Evolutionary conservation across 2,113 vertebrate species (phyloP), one percentile per base, ranked within the genome.

Genomic region (Sinocyclocheilus anophthalmus): DNA sequence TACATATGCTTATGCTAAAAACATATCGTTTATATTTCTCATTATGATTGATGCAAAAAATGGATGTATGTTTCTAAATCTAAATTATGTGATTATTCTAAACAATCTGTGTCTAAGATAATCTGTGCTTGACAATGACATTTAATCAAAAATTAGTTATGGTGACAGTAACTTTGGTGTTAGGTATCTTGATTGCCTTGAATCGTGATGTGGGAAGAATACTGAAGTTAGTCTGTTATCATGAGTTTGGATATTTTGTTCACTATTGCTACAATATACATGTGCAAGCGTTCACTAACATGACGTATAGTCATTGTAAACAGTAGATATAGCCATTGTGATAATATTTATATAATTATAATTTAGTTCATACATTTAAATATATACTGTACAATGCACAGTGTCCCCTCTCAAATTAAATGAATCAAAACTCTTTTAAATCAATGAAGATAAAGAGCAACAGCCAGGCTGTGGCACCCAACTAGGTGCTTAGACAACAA

Each of bases 271-370:
- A 91, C 90, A 89, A 81, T 92, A 91, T 88, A 84, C 70, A 83
- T 93, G 92, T 94, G 92, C 92, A 92, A 93, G 91, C 91, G 89
- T 93, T 91, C 90, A 90, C 92, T 92, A 93, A 91, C 93, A 90
- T 90, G 93, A 88, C 89, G 5, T 55, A 78, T 92, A 91, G 88
- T 93, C 76, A 90, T 91, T 76, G 91, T 91, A 89, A 90, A 90
- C 82, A 91, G 87, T 88, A 83, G 65, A 84, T 73, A 84, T 86
- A 88, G 83, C 88, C 90, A 84, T 85, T 69, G 91, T 90, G 84
- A 86, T 81, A 87, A 88, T 88, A 84, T 73, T 55, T 73, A 57
- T 72, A 73, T 92, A 92, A 89, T 45, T 69, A 85, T 63, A 90
- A 92, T 89, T 48, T 83, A 70, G 16, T 88, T 92, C 91, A 92